Evolutionary conservation across 37 sponge, comb jelly and placozoan genomes (phyloP).

Genomic region (Corticium candelabrum): DNA sequence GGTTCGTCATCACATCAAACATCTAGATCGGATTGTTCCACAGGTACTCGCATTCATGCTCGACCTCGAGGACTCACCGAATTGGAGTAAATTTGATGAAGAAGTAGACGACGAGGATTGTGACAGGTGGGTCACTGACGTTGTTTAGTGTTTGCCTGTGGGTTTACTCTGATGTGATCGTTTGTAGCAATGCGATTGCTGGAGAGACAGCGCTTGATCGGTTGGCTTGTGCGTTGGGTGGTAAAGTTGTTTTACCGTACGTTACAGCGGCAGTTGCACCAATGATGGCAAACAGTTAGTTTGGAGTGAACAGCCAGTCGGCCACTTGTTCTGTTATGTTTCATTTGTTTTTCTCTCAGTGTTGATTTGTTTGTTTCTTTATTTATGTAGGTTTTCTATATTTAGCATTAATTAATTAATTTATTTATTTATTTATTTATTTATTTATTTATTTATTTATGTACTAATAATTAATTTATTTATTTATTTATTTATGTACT

Average conservation of each 20-base stretch:
- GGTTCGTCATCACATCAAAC: neutral
- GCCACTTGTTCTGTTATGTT: no score
- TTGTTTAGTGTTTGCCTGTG: neutral
- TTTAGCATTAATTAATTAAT: no score
- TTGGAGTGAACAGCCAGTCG: no score
- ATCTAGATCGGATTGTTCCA: neutral
- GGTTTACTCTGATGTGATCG: conserved; percentile 1
- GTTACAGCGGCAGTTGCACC: conserved; percentile 69
- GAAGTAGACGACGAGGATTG: conserved; percentile 73
- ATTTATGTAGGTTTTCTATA: no score
- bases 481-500: no score
- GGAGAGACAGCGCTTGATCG: conserved; percentile 91
- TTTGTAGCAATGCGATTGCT: conserved; percentile 51
- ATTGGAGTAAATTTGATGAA: conserved; percentile 61
- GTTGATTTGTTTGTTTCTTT: no score
- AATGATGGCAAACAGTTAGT: conserved; percentile 37
- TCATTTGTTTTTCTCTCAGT: no score
- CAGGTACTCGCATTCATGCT: conserved; percentile 72
- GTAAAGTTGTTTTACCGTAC: conserved; percentile 79
- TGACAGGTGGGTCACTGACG: conserved; percentile 18
- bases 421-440: no score
- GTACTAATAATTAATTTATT: no score
- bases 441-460: no score
- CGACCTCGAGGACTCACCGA: conserved; percentile 62
- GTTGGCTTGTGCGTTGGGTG: conserved; percentile 87